phyloP scores from a whole-genome alignment of 2,113 vertebrate genomes.

The Colius striatus region DNA sequence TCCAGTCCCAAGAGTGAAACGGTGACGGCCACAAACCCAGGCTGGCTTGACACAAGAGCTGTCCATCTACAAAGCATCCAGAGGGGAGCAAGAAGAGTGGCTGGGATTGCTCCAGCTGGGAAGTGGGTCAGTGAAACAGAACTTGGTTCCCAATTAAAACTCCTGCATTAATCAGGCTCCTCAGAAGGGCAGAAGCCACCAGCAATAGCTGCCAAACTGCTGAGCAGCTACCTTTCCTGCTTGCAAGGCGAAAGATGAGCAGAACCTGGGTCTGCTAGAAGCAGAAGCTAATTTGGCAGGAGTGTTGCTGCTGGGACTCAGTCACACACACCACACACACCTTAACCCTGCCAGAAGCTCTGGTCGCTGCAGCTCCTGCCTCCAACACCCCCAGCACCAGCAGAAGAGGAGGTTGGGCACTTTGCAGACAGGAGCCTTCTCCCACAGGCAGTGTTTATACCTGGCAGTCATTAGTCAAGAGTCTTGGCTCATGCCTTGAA shows the following conservation, averaged over 20 bases:
- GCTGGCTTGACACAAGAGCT: neutral
- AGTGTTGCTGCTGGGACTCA: neutral
- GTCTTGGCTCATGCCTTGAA: neutral
- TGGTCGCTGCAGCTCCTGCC: neutral
- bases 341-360: fast-evolving
- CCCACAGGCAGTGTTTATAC: neutral
- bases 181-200: neutral
- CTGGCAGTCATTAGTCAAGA: neutral
- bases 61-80: neutral
- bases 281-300: neutral
- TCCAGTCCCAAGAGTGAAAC: neutral
- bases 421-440: neutral
- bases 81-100: neutral
- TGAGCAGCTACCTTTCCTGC: neutral
- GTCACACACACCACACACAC: neutral
- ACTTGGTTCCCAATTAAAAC: neutral
- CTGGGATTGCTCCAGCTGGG: neutral
- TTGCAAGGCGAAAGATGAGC: neutral
- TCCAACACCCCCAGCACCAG: neutral
- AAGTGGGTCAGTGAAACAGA: neutral
- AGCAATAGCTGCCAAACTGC: neutral
- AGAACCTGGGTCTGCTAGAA: neutral
- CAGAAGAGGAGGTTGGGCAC: neutral
- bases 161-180: neutral
- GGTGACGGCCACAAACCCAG: neutral